Evolutionary conservation across 2,888 invertebrate genomes (phyloP).

Genomic region (Campoletis raptor): DNA sequence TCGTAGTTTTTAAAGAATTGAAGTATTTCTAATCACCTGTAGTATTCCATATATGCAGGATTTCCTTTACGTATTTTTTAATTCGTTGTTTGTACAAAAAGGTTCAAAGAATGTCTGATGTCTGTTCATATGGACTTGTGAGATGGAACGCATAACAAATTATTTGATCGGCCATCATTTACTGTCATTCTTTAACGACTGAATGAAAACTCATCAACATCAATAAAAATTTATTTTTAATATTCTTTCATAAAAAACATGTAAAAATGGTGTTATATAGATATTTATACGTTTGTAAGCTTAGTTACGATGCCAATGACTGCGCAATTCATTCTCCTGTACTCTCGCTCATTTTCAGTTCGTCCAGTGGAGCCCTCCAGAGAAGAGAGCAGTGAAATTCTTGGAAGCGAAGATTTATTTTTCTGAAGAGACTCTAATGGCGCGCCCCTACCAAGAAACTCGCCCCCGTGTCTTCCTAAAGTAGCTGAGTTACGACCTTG

Average conservation of each 20-base stretch:
- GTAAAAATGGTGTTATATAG: not conserved
- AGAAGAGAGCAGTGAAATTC: constrained; percentile 72
- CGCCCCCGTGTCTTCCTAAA: constrained; percentile 75
- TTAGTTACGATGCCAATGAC: constrained; percentile 38
- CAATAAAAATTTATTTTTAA: not conserved
- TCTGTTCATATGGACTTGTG: not conserved
- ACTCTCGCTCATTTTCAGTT: constrained; percentile 35
- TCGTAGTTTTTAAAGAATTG: no score
- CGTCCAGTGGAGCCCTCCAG: constrained; percentile 14
- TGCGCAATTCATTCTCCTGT: constrained; percentile 14
- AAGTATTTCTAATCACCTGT: no score
- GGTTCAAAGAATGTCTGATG: not conserved
- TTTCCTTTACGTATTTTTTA: not conserved
- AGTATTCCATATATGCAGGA: no score
- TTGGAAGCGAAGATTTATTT: constrained; percentile 83
- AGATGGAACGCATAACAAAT: not conserved
- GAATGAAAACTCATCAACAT: not conserved
- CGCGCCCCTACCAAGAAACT: constrained; percentile 79
- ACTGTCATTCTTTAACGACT: not conserved
- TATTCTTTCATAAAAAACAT: not conserved
- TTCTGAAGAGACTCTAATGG: constrained; percentile 82
- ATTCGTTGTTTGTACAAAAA: not conserved
- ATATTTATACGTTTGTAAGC: not conserved
- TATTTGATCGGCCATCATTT: not conserved
- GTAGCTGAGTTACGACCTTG: constrained; percentile 82